phyloP scores from a whole-genome alignment of 1,140 invertebrate genomes.

The Agrilus planipennis region DNA sequence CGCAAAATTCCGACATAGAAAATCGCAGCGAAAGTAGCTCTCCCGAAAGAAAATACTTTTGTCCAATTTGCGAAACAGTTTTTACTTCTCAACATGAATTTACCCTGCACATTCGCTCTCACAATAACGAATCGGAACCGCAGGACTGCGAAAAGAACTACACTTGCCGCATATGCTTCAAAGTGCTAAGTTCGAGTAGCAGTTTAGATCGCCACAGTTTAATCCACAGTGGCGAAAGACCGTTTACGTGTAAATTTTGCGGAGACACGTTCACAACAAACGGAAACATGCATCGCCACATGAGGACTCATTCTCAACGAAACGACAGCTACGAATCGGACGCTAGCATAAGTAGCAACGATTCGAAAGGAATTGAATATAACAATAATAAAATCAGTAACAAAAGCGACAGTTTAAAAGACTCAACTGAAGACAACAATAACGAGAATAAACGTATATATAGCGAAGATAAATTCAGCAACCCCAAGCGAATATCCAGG shows the following conservation, averaged over 20 bases:
- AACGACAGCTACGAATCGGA: constrained; percentile 35
- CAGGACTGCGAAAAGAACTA: constrained; percentile 38
- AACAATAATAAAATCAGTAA: constrained; percentile 31
- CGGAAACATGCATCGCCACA: constrained; percentile 78
- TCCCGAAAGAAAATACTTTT: constrained; percentile 38
- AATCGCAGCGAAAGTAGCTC: constrained; percentile 27
- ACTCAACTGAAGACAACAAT: background rate
- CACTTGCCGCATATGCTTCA: constrained; percentile 40
- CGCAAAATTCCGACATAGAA: constrained; percentile 19
- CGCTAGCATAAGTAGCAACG: constrained; percentile 29
- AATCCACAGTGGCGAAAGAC: constrained; percentile 61
- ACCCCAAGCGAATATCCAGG: constrained; percentile 2
- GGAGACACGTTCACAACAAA: constrained; percentile 76
- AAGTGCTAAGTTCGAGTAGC: constrained; percentile 59
- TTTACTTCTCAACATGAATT: constrained; percentile 50
- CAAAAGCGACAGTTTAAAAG: constrained; percentile 10
- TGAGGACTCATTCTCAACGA: constrained; percentile 53
- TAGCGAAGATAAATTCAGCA: constrained; percentile 6
- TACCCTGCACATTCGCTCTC: constrained; percentile 55
- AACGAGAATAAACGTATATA: constrained; percentile 10
- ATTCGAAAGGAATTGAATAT: constrained; percentile 28
- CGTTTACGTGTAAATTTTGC: constrained; percentile 68
- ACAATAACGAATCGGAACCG: constrained; percentile 39
- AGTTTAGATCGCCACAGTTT: constrained; percentile 65
- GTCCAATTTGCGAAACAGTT: constrained; percentile 50